Percentiles rank a stretch among this genome's conserved stretches.
Conservation (phyloP, 2,797 vertebrate species). For the Sebastolobus alascanus region DNA sequence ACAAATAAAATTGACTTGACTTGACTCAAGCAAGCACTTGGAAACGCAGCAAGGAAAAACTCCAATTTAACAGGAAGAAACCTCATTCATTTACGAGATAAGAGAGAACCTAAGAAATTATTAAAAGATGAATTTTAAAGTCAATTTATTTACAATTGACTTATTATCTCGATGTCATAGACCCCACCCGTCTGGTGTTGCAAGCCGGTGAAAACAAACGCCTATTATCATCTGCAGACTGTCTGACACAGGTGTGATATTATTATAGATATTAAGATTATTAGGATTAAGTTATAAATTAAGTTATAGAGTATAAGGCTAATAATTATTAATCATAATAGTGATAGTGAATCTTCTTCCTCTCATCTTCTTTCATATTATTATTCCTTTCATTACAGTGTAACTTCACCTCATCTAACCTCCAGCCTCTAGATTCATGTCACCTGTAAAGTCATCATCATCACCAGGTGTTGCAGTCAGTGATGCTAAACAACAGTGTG, state of each 20-base stretch:
- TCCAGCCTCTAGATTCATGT: slow-evolving; percentile 37
- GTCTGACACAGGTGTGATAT: slow-evolving; percentile 44
- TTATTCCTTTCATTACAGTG: slow-evolving; percentile 27
- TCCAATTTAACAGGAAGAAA: not conserved
- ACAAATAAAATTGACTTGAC: no score
- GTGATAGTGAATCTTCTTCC: slow-evolving; percentile 20
- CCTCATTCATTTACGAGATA: no score
- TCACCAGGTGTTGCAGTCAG: not conserved
- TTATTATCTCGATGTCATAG: slow-evolving; percentile 1
- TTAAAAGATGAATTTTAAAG: not conserved
- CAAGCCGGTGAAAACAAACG: slow-evolving; percentile 29
- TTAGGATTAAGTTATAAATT: slow-evolving; percentile 22
- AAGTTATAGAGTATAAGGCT: slow-evolving; percentile 13
- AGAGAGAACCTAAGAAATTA: not conserved
- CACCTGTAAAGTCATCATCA: slow-evolving; percentile 25
- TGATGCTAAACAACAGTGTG: not conserved
- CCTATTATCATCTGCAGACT: slow-evolving; percentile 40
- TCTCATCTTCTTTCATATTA: slow-evolving; percentile 17
- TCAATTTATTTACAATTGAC: not conserved
- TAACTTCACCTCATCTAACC: slow-evolving; percentile 50
- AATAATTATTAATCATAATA: slow-evolving; percentile 26
- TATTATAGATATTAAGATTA: slow-evolving; percentile 21
- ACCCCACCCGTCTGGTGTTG: not conserved
- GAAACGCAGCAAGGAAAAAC: no score
- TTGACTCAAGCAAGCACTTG: no score